phyloP scores from a whole-genome alignment of 2,113 vertebrate species.

The Harpagus bidentatus region DNA sequence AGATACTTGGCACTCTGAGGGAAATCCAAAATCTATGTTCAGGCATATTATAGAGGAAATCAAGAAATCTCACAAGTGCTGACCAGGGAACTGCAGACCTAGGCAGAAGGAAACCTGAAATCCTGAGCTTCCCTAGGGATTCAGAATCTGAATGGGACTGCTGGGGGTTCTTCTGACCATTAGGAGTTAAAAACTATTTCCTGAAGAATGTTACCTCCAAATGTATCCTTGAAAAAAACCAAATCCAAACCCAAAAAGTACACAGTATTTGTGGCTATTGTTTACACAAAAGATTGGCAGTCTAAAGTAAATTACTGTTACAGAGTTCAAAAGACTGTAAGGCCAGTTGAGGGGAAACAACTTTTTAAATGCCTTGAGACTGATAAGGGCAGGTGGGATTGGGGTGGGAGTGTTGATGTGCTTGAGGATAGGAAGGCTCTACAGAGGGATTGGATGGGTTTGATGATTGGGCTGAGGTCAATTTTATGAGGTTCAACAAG shows the following conservation, averaged over 20 bases:
- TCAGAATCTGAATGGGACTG: not conserved
- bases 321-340: not conserved
- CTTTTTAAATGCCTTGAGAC: not conserved
- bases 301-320: not conserved
- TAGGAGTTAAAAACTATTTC: not conserved
- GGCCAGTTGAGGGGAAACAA: not conserved
- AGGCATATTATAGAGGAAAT: not conserved
- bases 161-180: not conserved
- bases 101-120: not conserved
- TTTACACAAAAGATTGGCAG: not conserved
- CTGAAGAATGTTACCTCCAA: not conserved
- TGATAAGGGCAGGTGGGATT: not conserved
- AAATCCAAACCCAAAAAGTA: not conserved
- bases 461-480: rapidly evolving
- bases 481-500: not conserved
- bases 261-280: not conserved
- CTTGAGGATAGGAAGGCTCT: not conserved
- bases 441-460: not conserved
- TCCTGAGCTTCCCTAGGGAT: not conserved
- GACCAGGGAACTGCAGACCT: not conserved
- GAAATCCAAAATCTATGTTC: not conserved
- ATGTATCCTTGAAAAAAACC: not conserved
- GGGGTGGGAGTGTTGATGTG: not conserved
- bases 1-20: not conserved
- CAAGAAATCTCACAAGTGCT: not conserved